Percentiles rank a stretch among this genome's conserved stretches.
Evolutionary conservation across 2,888 invertebrate genomes (phyloP).

Genomic region (Pristionchus arcanus): DNA sequence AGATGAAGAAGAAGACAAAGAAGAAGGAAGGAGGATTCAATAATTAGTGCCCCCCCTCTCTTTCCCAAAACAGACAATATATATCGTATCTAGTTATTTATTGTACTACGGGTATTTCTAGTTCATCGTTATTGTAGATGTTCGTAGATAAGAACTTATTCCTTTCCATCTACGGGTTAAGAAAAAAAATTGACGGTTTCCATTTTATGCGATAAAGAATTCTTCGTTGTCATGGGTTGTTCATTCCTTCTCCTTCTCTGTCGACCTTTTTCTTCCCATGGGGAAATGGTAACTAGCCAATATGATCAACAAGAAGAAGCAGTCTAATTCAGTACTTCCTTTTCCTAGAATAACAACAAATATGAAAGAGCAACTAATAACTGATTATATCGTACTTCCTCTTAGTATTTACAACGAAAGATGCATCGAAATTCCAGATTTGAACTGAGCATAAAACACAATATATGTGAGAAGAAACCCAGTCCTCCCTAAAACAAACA

Average conservation of each 20-base stretch:
- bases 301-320: background rate
- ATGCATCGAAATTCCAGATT: too few relatives aligned
- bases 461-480: too few relatives aligned
- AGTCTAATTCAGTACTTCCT: background rate
- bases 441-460: too few relatives aligned
- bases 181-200: background rate
- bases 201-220: background rate
- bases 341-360: background rate
- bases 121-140: background rate
- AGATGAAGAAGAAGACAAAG: background rate
- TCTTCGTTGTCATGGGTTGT: background rate
- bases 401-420: background rate
- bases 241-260: background rate
- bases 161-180: background rate
- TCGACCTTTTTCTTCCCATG: constrained; percentile 5
- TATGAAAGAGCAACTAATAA: background rate
- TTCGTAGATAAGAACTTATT: background rate
- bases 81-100: background rate
- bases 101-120: background rate
- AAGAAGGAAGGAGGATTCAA: background rate
- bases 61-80: background rate
- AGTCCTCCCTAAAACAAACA: too few relatives aligned
- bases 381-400: background rate
- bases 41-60: background rate
- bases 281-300: background rate